Base-by-base conservation (phyloP, 92 coral and sea anemone genomes). In the Ricordea florida region DNA sequence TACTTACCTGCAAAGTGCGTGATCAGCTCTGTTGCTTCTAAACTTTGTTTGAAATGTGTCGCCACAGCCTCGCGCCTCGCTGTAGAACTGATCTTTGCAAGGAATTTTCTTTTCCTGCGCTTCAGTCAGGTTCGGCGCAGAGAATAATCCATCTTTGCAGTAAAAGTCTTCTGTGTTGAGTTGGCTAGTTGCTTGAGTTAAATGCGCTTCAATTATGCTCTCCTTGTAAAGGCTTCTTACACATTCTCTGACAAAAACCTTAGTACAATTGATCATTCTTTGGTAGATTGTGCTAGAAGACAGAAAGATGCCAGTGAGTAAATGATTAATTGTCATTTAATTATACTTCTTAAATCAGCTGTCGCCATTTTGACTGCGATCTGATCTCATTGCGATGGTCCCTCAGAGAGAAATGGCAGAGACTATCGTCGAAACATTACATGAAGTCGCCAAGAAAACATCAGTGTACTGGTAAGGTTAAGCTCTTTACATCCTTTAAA, bases 11-110 rank as follows among this genome's bases (percentile, higher is more conserved):
- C 77, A 70, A 10, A 70, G 77, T 4, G 53, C 41, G 20, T 26
- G 8, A 27, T 70, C 77, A 10, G 77, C 77, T 18, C 77, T 57
- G 55, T 70, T 53, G 29, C 65, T 56, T 23, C 77, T 38, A 14
- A 70, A 70, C 41, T 70, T 70, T 10, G 77, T 55, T 70, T 70
- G 77, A 38, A 70, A 70, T 23, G 41, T 55, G 2, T 70, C 47
- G 27, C 77, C 77, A 28, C 77, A 70, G 2, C 5, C 52, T n/a
- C 38, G 17, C 3, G 77, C 53, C 13, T 28, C 53, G 20, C 11
- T 27, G 47, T 37, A 70, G 43, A 53, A 70, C 1, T 52, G 40
- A 16, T 55, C 65, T 23, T 53, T 41, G 32, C 77, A 70, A 2
- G 77, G 77, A 3, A 70, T 70, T 28, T 70, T 65, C 30, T 40